Base-by-base conservation (phyloP, 2,113 vertebrate species). In the Pelvicachromis taeniatus region DNA sequence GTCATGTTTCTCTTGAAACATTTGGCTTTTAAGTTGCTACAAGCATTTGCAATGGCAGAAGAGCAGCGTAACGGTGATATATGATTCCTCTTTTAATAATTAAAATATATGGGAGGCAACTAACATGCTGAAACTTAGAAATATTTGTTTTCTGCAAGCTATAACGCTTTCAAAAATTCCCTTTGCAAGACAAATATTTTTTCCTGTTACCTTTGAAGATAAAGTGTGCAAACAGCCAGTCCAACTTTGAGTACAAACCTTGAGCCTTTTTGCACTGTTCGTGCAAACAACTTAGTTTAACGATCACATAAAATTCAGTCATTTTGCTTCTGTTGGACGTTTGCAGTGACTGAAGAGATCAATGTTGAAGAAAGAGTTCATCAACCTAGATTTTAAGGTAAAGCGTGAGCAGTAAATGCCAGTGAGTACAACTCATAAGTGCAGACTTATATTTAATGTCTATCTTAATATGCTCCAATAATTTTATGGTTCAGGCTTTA, bases 1-100 rank as follows among this genome's bases (percentile, higher is more conserved):
- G 11, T 85, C 54, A 6, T 7, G 29, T 77, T 77, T 70, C 35
- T 42, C 23, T 81, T 68, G 33, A 75, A 77, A 29, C 9, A 59
- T 52, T 53, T 33, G 31, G 9, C 56, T 58, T 58, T 35, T 7
- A 35, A 90, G 55, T 40, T 26, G 12, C 77, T 61, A 23, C 79
- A 55, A 65, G 7, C 26, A 40, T 23, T n/a, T n/a, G 59, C 6
- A 29, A 45, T 2, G 14, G n/a, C 3, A 45, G 38, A 54, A 23
- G 26, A 68, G 54, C 3, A 14, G 21, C 80, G 19, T 19, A 54
- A 53, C 17, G 31, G 56, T 6, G 40, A 78, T 29, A 5, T 9
- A 6, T 80, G 52, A 2, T 19, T 58, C 33, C 29, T 14, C 6
- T 68, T 29, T 5, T 31, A 14, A 48, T 59, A 9, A 38, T 38